Base-by-base conservation (phyloP, 2,113 vertebrate species). In the Lampris megalopsis region DNA sequence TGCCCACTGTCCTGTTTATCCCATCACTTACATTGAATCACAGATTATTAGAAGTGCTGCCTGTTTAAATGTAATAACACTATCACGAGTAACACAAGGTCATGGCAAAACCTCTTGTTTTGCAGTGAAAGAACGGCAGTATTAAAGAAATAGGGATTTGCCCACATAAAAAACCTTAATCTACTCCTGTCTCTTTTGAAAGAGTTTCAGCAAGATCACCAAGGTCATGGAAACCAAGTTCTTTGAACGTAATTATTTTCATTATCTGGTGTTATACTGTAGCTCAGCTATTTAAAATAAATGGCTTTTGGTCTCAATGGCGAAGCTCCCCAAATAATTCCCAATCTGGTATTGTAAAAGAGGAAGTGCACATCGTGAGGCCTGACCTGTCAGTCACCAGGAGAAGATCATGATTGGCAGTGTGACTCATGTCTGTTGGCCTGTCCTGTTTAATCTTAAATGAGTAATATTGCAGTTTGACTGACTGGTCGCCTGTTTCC, bases 181-280 rank as follows among this genome's bases (percentile, higher is more conserved):
- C 84, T 91, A 42, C 77, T 86, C 81, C 73, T 63, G 66, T 82
- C 59, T 75, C 83, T 85, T 90, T 88, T 85, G 75, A 82, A 79
- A 68, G 68, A 74, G 79, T 86, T 89, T 82, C 77, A 77, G 61
- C 38, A 10, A 82, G 90, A 79, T 74, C 82, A 68, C 79, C 71
- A 74, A 91, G 90, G 93, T 92, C 86, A 89, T 40, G 53, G 80
- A 88, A 80, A 68, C 77, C 84, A 80, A 80, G 64, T 81, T 82
- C 68, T 70, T 58, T 78, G 59, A 90, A 80, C 84, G 71, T 91
- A 92, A 93, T 92, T 91, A 85, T 37, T 61, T 86, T 80, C 75
- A 91, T 92, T 92, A 93, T 93, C 91, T 85, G 64, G 49, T 79
- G 80, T 82, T 83, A 67, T 80, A 90, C 82, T 76, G 61, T 75